Evolutionary conservation across 2,113 vertebrate species (phyloP), one percentile per base, ranked within the genome.

Genomic region (Leucopsar rothschildi): DNA sequence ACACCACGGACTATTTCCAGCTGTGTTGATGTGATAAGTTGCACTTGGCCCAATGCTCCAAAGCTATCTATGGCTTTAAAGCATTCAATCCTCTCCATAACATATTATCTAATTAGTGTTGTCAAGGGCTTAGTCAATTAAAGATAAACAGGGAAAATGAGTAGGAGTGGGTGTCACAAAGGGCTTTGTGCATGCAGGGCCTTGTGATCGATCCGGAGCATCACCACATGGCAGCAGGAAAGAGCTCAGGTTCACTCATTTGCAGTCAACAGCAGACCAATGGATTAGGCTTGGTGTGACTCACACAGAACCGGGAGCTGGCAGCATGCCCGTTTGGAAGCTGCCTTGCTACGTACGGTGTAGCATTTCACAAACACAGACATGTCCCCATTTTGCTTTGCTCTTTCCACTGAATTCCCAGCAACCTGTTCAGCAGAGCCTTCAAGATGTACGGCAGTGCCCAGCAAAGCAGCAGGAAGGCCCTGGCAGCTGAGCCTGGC

Each of bases 281-380:
- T 79, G 63, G 64, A 55, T 91, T 59, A 25, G 39, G 64, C 24
- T 29, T 89, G 92, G 53, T 90, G 65, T 88, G 94, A 64, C 90
- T 71, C 83, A 70, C 27, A 24, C 25, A 19, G 18, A 60, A 94
- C 25, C 7, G 60, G 79, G 63, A 88, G 10, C 71, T 95, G 91
- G 78, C 76, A 85, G 56, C 37, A 9, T 42, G 95, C 93, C 73
- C 1, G 0, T 52, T 64, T 45, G 65, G 59, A 50, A 77, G 86
- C 63, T 69, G 52, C 39, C 72, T 79, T 71, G 77, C 56, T 91
- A 50, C 61, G 12, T 15, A 14, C 0, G 1, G 75, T 59, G 63
- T 77, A 55, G 45, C n/a, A 18, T 76, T 93, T 85, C 82, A 37
- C 78, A 61, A 42, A 61, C 16, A 56, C 29, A 63, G 49, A 24